Evolutionary conservation across 2,888 invertebrate genomes (phyloP).

Genomic region (Lithophane semibrunnea): DNA sequence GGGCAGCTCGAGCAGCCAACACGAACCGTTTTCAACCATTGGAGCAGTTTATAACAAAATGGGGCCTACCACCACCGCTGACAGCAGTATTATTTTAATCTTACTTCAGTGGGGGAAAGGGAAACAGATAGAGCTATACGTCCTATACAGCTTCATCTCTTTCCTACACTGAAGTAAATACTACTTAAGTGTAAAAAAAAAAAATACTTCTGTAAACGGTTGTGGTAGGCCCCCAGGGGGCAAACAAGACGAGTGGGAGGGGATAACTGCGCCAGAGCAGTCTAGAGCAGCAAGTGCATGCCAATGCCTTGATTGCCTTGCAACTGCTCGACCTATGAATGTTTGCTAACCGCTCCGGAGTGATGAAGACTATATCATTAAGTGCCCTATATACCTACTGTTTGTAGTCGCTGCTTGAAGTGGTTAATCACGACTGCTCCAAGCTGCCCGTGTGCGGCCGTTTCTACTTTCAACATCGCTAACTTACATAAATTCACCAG

Average conservation of each 20-base stretch:
- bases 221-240: too few species aligned
- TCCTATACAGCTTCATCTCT: too few species aligned
- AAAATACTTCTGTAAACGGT: too few species aligned
- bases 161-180: too few species aligned
- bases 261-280: background rate
- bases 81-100: too few species aligned
- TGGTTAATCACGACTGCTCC: too few species aligned
- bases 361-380: background rate
- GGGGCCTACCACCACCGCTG: too few species aligned
- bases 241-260: background rate
- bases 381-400: background rate
- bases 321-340: background rate
- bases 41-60: background rate
- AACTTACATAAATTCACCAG: conserved; percentile 86
- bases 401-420: background rate
- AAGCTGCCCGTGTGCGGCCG: too few species aligned
- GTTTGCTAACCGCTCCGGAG: background rate
- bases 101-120: too few species aligned
- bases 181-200: too few species aligned
- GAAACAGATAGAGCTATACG: too few species aligned
- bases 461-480: background rate
- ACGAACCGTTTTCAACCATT: background rate
- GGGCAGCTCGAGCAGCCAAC: background rate
- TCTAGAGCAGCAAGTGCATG: background rate
- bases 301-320: background rate